A percentile compares a stretch with the other conserved stretches of the same genome.
phyloP scores from a whole-genome alignment of 2,113 vertebrate genomes.

The Gymnobelideus leadbeateri region DNA sequence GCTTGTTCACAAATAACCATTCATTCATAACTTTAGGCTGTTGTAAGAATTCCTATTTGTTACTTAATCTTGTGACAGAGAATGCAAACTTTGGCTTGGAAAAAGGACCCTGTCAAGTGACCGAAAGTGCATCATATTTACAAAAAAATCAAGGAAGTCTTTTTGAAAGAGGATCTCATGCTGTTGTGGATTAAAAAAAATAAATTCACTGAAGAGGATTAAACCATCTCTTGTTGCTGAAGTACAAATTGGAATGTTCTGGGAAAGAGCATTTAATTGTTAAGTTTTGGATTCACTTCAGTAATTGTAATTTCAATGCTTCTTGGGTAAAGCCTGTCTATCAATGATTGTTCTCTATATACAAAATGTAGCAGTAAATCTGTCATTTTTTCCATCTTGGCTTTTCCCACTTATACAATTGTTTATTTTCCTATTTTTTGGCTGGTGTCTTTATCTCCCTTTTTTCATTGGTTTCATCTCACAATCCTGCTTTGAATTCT shows the following conservation, averaged over 20 bases:
- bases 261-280: slow-evolving; percentile 83
- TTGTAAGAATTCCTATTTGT: slow-evolving; percentile 64
- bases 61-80: slow-evolving; percentile 76
- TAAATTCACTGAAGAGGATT: slow-evolving; percentile 53
- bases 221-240: slow-evolving; percentile 78
- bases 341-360: slow-evolving; percentile 69
- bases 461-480: slow-evolving; percentile 76
- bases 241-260: slow-evolving; percentile 80
- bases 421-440: slow-evolving; percentile 77
- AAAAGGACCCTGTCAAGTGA: slow-evolving; percentile 59
- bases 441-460: slow-evolving; percentile 61
- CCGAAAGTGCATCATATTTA: slow-evolving; percentile 24
- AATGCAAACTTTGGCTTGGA: slow-evolving; percentile 61
- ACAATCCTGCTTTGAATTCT: slow-evolving; percentile 77
- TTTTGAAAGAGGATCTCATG: slow-evolving; percentile 54
- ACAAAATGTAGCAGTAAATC: slow-evolving; percentile 77
- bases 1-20: slow-evolving; percentile 74
- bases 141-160: slow-evolving; percentile 59
- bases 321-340: slow-evolving; percentile 78
- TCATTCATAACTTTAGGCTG: slow-evolving; percentile 80
- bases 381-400: slow-evolving; percentile 79
- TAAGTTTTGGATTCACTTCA: slow-evolving; percentile 80
- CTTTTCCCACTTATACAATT: slow-evolving; percentile 72
- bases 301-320: slow-evolving; percentile 79
- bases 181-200: neutral